Evolutionary conservation across 2,888 invertebrate genomes (phyloP).

Genomic region (Thecophora atra): DNA sequence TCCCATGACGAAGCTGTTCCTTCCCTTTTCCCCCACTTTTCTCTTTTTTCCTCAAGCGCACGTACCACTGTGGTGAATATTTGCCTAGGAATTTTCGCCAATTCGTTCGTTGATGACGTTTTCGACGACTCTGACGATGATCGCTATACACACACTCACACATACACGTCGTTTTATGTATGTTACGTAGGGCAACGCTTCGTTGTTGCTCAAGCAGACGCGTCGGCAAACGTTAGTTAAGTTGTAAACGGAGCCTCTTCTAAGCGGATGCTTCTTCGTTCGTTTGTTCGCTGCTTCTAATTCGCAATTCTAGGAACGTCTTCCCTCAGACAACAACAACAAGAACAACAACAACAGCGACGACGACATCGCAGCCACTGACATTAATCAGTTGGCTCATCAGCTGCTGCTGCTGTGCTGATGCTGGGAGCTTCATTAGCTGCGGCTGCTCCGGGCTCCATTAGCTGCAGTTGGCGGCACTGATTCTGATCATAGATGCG

Average conservation of each 20-base stretch:
- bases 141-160: no score
- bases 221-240: conserved; percentile 36
- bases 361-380: no score
- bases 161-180: neutral
- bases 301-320: conserved; percentile 36
- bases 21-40: neutral
- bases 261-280: no score
- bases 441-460: neutral
- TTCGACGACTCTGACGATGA: neutral
- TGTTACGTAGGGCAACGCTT: neutral
- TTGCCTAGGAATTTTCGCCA: conserved; percentile 32
- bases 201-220: no score
- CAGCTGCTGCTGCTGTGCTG: conserved; percentile 25
- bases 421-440: conserved; percentile 32
- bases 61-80: conserved; percentile 26
- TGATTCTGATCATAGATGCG: conserved; percentile 39
- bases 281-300: conserved; percentile 24
- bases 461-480: conserved; percentile 12
- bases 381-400: conserved; percentile 37
- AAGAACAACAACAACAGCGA: conserved; percentile 24
- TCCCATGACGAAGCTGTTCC: conserved; percentile 5
- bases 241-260: conserved; percentile 35
- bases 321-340: conserved; percentile 14
- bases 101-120: no score
- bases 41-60: no score